These are phyloP conservation scores for Stramonita haemastoma DNA, from an alignment of 2,888 invertebrate species.

Conservation along the genomic window DNA sequence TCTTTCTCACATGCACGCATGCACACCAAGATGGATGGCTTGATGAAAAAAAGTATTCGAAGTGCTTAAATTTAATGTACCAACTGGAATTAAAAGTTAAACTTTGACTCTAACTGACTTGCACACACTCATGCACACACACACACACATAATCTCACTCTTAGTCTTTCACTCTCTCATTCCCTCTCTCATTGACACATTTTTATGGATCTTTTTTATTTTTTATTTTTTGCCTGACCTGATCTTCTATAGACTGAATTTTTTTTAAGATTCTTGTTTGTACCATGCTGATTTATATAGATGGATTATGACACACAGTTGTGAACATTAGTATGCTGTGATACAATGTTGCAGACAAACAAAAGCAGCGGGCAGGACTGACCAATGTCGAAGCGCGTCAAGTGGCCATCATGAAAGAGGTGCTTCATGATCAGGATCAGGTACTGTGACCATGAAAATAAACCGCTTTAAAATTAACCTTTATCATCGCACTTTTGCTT, in stretches of 20 bases:
- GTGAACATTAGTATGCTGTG: background rate
- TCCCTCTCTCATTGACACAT: background rate
- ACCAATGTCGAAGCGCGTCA: conserved; percentile 60
- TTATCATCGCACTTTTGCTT: background rate
- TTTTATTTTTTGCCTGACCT: background rate
- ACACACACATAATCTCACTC: background rate
- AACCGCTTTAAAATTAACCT: background rate
- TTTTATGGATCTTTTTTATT: background rate
- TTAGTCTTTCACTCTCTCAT: background rate
- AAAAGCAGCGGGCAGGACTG: conserved; percentile 52
- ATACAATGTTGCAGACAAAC: conserved; percentile 50
- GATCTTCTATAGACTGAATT: background rate
- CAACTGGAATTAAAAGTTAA: too few relatives aligned
- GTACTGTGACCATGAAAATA: conserved; percentile 47
- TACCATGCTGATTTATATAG: background rate
- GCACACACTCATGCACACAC: background rate
- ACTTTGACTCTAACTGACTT: too few relatives aligned
- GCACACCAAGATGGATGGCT: background rate
- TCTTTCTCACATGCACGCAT: background rate
- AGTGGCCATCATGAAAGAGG: conserved; percentile 71
- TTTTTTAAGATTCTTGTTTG: background rate
- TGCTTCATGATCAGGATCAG: conserved; percentile 71
- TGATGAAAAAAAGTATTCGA: too few relatives aligned
- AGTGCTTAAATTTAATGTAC: too few relatives aligned
- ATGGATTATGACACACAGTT: background rate